Base-by-base conservation (phyloP, 2,888 invertebrate genomes). In the Pyrgus malvae region DNA sequence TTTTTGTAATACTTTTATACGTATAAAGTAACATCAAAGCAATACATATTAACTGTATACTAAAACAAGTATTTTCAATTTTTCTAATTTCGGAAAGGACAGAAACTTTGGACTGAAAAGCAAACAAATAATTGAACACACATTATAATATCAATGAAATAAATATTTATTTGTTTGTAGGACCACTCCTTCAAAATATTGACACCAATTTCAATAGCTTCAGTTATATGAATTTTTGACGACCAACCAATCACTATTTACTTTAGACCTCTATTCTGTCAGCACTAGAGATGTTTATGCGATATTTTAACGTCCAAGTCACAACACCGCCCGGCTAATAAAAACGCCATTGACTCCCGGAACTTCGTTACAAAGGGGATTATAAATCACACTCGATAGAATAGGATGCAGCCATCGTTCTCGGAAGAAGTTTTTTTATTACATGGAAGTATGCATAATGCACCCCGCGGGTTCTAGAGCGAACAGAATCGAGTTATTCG, bases 281-380 rank as follows among this genome's bases (percentile, higher is more conserved):
- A 46, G n/a, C 46, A 25, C 12, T 12, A 63, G 60, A 48, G 41
- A 57, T 63, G 61, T 65, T 62, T 58, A 57, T 48, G 61, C 62
- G 65, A 59, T 50, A 50, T 51, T 51, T 55, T 56, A 48, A 46
- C 46, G 55, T 57, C 51, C 33, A 23, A 11, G 55, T 55, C 55
- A 48, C 41, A 55, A 55, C 48, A 74, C 66, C 72, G 72, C 69
- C 70, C 62, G 68, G 68, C 76, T 74, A 77, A 78, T 79, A 81
- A 77, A 81, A 79, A 75, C 76, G 48, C 69, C 67, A 73, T 74
- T 69, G 78, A 72, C 79, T 81, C 77, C 82, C 83, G 83, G 80
- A 83, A 82, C 76, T 76, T 65, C 61, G 66, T 53, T 66, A 76
- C 77, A 76, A 80, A 80, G 78, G 78, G 72, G 72, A 66, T 69